Evolutionary conservation across 2,113 vertebrate genomes (phyloP).

Genomic region (Micronycteris hirsuta): DNA sequence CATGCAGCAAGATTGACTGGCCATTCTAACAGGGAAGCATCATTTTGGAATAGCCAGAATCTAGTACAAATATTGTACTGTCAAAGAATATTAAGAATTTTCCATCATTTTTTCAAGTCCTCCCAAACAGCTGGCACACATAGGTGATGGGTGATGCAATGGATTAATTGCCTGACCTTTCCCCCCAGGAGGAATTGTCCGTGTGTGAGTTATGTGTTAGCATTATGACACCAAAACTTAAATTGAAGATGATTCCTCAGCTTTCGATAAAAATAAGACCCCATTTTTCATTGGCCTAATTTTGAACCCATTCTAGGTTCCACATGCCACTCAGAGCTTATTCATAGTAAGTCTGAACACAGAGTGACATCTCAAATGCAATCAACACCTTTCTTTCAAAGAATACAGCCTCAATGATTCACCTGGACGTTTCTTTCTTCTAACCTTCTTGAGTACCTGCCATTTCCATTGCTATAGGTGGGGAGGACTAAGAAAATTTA

Average conservation of each 20-base stretch:
- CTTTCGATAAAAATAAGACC: conserved; percentile 48
- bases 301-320: conserved; percentile 42
- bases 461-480: neutral
- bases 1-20: conserved; percentile 82
- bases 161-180: conserved; percentile 59
- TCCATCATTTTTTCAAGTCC: conserved; percentile 67
- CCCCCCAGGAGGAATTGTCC: conserved; percentile 36
- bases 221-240: conserved; percentile 42
- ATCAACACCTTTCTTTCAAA: conserved; percentile 18
- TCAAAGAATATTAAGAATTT: conserved; percentile 81
- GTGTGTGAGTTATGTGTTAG: conserved; percentile 34
- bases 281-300: conserved; percentile 42
- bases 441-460: neutral
- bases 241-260: conserved; percentile 54
- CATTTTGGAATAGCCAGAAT: conserved; percentile 72
- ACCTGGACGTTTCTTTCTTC: neutral
- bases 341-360: neutral
- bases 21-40: conserved; percentile 78
- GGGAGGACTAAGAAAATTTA: neutral
- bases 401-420: neutral
- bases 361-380: neutral
- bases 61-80: conserved; percentile 77
- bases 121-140: conserved; percentile 70
- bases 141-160: conserved; percentile 55
- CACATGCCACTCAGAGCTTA: neutral